These are phyloP conservation scores for Grammomys surdaster DNA, from an alignment of 2,113 vertebrate species.

Conservation along the genomic window DNA sequence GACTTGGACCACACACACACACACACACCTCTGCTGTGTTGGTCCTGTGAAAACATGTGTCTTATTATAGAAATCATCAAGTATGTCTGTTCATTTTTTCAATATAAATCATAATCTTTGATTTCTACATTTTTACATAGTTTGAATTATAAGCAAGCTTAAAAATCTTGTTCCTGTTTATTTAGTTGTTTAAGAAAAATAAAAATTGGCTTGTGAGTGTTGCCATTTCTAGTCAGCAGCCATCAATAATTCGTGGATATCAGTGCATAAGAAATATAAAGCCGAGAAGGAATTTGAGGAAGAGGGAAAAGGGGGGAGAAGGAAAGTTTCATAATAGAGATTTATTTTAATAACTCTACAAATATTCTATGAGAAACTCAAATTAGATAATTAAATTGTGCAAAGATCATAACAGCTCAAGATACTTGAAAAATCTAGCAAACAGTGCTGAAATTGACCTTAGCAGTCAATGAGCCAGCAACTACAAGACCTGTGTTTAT, in stretches of 20 bases:
- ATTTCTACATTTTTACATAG: conserved; percentile 29
- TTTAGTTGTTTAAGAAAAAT: not conserved
- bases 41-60: not conserved
- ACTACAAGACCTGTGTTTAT: conserved; percentile 42
- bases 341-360: conserved; percentile 46
- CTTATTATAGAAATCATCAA: not conserved
- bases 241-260: not conserved
- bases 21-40: not conserved
- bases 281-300: not conserved
- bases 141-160: not conserved
- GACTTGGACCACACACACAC: not conserved
- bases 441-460: not conserved
- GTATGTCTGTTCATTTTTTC: not conserved
- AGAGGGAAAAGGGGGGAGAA: not conserved
- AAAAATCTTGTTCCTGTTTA: not conserved
- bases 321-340: not conserved
- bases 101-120: not conserved
- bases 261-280: not conserved
- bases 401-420: not conserved
- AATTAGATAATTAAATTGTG: not conserved
- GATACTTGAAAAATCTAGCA: conserved; percentile 15
- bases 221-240: not conserved
- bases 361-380: conserved; percentile 1
- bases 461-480: not conserved
- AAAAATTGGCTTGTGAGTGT: not conserved